Base-by-base conservation (phyloP, 2,797 vertebrate species). In the Enteromius afrohamiltoni region DNA sequence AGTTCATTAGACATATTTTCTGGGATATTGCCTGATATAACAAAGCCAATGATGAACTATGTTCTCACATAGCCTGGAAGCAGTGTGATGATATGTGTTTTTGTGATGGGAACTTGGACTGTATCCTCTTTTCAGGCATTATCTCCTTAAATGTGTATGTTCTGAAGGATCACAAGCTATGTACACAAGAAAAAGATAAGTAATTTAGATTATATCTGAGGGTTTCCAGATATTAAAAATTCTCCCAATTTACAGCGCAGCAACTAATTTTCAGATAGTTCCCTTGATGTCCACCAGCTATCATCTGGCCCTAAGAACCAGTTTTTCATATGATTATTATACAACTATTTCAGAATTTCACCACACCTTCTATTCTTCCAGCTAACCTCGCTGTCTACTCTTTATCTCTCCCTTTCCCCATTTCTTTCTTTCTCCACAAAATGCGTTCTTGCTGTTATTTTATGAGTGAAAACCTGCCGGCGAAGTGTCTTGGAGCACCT, bases 401-500 rank as follows among this genome's bases (percentile, higher is more conserved):
- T 64, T 49, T 37, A 74, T 84, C 86, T 76, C 1, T 86, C 88
- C 74, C 80, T 62, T 60, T 10, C 9, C 14, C 47, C 16, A 47
- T 62, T 34, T 8, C 17, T 73, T 74, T 55, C 87, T 78, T 40
- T 85, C 86, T 67, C 2, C 84, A 82, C 78, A 82, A 83, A 92
- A 91, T 87, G 86, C 88, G 87, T 88, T 87, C 85, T 87, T 83
- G 77, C 82, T 87, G 86, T 88, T 88, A 85, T 92, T 94, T 94
- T 93, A 94, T 88, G 64, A 87, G 83, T 73, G 26, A 40, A 83
- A 77, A 85, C 85, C 85, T 77, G 90, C 79, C 75, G 65, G 77
- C 69, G 85, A 83, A 83, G 77, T 89, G 90, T 89, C 88, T 90
- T 90, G 87, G 84, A 91, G 92, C 93, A 94, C 92, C 93, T 94